Evolutionary conservation across 2,797 vertebrate species (phyloP).

Genomic region (Trematomus bernacchii): DNA sequence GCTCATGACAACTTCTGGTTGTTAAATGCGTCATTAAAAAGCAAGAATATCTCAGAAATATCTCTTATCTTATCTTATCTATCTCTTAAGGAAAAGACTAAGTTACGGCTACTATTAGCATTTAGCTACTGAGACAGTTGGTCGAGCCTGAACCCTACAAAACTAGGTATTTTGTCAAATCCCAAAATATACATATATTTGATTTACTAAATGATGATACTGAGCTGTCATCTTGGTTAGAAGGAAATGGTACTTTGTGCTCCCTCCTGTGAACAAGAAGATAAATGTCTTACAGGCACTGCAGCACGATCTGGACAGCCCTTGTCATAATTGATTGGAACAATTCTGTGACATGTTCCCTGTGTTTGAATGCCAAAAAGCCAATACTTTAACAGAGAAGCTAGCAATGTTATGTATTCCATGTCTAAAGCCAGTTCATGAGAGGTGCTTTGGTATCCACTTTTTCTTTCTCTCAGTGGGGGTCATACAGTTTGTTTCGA

Average conservation of each 20-base stretch:
- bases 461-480: slow-evolving; percentile 40
- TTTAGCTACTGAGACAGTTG: no score
- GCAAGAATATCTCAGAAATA: no score
- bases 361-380: slow-evolving; percentile 35
- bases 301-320: slow-evolving; percentile 2
- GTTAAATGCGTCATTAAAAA: no score
- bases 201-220: background rate
- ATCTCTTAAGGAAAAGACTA: no score
- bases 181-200: no score
- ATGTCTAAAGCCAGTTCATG: slow-evolving; percentile 25
- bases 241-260: background rate
- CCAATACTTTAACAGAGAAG: slow-evolving; percentile 15
- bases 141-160: no score
- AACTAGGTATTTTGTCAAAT: no score
- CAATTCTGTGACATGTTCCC: background rate
- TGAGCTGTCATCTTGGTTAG: background rate
- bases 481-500: slow-evolving; percentile 60
- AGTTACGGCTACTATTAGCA: no score
- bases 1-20: no score
- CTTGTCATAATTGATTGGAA: slow-evolving; percentile 22
- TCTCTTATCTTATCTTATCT: no score
- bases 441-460: slow-evolving; percentile 52
- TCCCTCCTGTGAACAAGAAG: background rate
- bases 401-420: background rate
- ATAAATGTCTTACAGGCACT: slow-evolving; percentile 4